phyloP scores from a whole-genome alignment of 2,888 invertebrate species.

The Heteropelma amictum region DNA sequence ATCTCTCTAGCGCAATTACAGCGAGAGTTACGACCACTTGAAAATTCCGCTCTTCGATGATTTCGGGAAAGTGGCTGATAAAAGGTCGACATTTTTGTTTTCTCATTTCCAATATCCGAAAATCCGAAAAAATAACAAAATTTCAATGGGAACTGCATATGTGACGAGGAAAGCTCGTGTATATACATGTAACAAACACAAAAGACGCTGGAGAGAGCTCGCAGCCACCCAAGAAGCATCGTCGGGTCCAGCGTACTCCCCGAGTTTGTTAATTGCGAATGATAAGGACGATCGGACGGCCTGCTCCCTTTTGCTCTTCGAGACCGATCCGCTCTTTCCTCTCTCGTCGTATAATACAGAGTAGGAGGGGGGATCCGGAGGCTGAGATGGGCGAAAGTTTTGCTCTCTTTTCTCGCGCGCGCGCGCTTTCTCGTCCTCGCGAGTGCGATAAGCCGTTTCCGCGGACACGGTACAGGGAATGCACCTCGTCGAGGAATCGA shows the following conservation, averaged over 20 bases:
- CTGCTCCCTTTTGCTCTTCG: constrained; percentile 36
- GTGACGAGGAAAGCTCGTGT: too few relatives aligned
- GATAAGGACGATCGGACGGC: constrained; percentile 62
- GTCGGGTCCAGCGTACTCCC: constrained; percentile 54
- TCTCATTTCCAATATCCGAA: too few relatives aligned
- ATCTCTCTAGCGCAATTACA: too few relatives aligned
- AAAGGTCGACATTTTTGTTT: too few relatives aligned
- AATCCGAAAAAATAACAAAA: too few relatives aligned
- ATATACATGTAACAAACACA: constrained; percentile 2
- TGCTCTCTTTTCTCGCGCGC: constrained; percentile 9
- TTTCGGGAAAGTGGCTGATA: too few relatives aligned
- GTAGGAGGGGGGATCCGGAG: neutral
- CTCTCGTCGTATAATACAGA: constrained; percentile 3
- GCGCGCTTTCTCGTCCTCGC: constrained; percentile 19
- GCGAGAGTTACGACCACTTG: too few relatives aligned
- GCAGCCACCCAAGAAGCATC: constrained; percentile 71
- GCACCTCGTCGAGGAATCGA: constrained; percentile 15
- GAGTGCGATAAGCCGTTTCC: constrained; percentile 49
- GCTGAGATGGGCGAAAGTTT: too few relatives aligned
- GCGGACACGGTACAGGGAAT: too few relatives aligned
- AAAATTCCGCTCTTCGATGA: too few relatives aligned
- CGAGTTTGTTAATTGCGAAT: constrained; percentile 73
- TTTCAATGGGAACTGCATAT: too few relatives aligned
- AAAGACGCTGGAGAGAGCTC: constrained; percentile 40
- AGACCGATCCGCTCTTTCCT: constrained; percentile 40